phyloP scores from a whole-genome alignment of 2,888 invertebrate genomes.

The Platycnemis pennipes region DNA sequence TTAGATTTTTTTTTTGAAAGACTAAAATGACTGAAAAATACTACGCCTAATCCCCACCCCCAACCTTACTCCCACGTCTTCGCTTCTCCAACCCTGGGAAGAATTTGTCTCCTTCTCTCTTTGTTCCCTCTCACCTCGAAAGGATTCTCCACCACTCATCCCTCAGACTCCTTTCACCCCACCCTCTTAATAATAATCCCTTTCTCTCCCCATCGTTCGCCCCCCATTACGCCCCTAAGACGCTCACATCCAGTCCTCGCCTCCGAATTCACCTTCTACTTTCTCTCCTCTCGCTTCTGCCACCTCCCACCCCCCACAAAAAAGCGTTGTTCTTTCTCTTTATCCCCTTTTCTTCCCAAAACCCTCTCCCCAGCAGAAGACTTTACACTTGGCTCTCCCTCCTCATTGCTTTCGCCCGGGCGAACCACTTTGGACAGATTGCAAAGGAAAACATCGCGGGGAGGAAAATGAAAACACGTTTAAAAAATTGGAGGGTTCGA shows the following conservation, averaged over 20 bases:
- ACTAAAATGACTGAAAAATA: too few relatives aligned
- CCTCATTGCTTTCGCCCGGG: not conserved
- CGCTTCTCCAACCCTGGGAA: not conserved
- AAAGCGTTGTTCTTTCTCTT: too few relatives aligned
- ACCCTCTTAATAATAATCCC: not conserved
- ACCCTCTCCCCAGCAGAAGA: too few relatives aligned
- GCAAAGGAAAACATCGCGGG: not conserved
- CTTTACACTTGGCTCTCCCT: not conserved
- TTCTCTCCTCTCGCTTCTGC: too few relatives aligned
- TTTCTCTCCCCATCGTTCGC: not conserved
- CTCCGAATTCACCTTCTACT: too few relatives aligned
- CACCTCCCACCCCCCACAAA: too few relatives aligned
- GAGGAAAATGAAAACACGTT: not conserved
- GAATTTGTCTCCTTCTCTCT: not conserved
- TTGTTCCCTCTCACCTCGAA: too few relatives aligned
- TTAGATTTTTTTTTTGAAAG: too few relatives aligned
- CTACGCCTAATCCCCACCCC: not conserved
- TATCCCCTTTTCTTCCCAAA: not conserved
- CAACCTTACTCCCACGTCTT: not conserved
- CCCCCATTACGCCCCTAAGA: slow-evolving; percentile 2
- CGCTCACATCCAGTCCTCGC: too few relatives aligned
- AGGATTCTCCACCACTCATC: too few relatives aligned
- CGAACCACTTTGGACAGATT: slow-evolving; percentile 32
- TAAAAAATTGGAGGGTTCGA: not conserved
- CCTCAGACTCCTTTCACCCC: too few relatives aligned